Conservation (phyloP, 2,888 invertebrate genomes). For the Asteroscopus sphinx region DNA sequence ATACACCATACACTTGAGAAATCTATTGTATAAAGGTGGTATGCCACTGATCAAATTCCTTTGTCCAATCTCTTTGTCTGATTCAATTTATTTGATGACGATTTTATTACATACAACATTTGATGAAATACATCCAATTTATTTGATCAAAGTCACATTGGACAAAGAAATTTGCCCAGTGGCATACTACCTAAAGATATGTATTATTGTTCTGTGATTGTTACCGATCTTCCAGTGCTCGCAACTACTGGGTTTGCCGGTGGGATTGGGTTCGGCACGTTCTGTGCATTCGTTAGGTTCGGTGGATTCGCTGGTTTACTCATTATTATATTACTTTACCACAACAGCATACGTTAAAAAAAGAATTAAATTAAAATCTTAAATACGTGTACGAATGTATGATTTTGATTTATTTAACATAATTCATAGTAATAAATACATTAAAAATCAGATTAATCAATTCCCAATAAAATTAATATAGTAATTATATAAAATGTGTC, state of each 20-base stretch:
- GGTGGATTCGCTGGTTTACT: slow-evolving; percentile 3
- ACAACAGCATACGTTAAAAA: slow-evolving; percentile 19
- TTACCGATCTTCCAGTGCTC: slow-evolving; percentile 2
- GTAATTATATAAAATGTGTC: slow-evolving; percentile 12
- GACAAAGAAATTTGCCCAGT: too few species aligned
- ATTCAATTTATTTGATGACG: too few species aligned
- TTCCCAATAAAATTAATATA: slow-evolving; percentile 22
- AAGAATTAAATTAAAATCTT: slow-evolving; percentile 21
- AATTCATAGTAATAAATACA: slow-evolving; percentile 31
- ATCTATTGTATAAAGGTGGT: too few species aligned
- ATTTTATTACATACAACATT: too few species aligned
- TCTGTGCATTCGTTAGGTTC: neutral
- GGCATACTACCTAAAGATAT: too few species aligned
- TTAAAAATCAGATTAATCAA: slow-evolving; percentile 28
- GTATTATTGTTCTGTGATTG: too few species aligned
- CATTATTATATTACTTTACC: slow-evolving; percentile 19
- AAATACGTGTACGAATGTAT: slow-evolving; percentile 34
- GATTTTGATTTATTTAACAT: slow-evolving; percentile 33
- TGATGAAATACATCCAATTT: too few species aligned
- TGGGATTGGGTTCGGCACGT: neutral
- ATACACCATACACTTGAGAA: too few species aligned
- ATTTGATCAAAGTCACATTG: too few species aligned
- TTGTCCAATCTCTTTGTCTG: too few species aligned
- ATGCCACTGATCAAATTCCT: too few species aligned
- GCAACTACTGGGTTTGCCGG: slow-evolving; percentile 8